Conservation (phyloP, 2,113 vertebrate species). For the cattle (Bos taurus) region DNA sequence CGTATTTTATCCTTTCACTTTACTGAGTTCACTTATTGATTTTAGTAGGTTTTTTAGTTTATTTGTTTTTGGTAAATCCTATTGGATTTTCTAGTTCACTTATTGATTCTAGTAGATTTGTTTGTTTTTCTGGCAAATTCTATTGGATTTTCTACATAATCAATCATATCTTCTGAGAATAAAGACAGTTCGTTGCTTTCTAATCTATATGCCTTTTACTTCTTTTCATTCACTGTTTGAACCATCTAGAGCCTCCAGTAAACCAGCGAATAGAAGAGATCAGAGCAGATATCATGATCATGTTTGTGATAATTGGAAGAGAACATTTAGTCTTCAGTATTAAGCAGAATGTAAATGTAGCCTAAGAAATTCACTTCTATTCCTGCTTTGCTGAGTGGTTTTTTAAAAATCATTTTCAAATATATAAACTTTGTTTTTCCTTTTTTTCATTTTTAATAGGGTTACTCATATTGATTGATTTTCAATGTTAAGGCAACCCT, state of each 20-base stretch:
- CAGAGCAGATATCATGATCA: background rate
- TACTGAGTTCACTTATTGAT: background rate
- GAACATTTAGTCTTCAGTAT: background rate
- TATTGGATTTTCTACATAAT: background rate
- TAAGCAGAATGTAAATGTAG: background rate
- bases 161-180: background rate
- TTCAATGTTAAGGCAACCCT: background rate
- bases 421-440: background rate
- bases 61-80: background rate
- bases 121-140: background rate
- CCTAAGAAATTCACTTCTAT: background rate
- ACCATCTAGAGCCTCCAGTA: background rate
- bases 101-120: background rate
- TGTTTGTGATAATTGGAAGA: background rate
- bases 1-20: background rate
- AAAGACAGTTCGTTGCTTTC: background rate
- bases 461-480: background rate
- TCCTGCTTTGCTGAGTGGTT: background rate
- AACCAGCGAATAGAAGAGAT: background rate
- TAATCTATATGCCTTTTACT: background rate
- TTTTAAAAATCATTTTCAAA: background rate
- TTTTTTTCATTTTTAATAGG: background rate
- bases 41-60: background rate
- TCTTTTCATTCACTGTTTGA: background rate
- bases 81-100: background rate